Evolutionary conservation across 2,113 vertebrate genomes (phyloP).

Genomic region (Glaucidium brasilianum): DNA sequence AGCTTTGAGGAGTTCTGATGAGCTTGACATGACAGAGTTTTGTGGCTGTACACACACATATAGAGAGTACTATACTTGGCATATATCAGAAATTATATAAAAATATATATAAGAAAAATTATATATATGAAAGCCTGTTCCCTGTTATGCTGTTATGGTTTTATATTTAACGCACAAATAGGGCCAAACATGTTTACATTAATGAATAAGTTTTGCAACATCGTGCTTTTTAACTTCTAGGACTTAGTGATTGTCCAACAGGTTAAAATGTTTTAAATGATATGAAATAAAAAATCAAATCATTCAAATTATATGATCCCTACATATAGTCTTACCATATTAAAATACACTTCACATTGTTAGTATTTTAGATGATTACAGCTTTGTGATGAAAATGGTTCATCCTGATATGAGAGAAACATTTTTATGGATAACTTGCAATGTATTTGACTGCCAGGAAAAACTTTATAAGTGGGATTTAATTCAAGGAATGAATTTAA

Average conservation of each 20-base stretch:
- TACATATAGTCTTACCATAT: not conserved
- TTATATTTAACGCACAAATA: not conserved
- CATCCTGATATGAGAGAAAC: not conserved
- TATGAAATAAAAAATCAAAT: not conserved
- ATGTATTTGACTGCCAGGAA: conserved; percentile 35
- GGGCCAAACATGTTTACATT: not conserved
- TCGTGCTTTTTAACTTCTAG: not conserved
- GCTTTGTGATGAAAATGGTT: not conserved
- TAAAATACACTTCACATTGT: not conserved
- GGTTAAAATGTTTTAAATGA: not conserved
- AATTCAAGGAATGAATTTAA: conserved; percentile 53
- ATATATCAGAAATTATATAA: not conserved
- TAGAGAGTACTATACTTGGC: not conserved
- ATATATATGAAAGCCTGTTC: not conserved
- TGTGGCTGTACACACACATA: not conserved
- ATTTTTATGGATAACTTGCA: conserved; percentile 20
- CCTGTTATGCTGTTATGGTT: not conserved
- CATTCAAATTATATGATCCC: not conserved
- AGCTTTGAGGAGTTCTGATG: not conserved
- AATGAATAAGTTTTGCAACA: not conserved
- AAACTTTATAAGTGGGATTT: conserved; percentile 50
- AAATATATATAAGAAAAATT: not conserved
- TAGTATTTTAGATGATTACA: not conserved
- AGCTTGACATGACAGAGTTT: not conserved
- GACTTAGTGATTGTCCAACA: not conserved